These are phyloP conservation scores for Triplophysa dalaica DNA, from an alignment of 2,113 vertebrate species.

Conservation along the genomic window DNA sequence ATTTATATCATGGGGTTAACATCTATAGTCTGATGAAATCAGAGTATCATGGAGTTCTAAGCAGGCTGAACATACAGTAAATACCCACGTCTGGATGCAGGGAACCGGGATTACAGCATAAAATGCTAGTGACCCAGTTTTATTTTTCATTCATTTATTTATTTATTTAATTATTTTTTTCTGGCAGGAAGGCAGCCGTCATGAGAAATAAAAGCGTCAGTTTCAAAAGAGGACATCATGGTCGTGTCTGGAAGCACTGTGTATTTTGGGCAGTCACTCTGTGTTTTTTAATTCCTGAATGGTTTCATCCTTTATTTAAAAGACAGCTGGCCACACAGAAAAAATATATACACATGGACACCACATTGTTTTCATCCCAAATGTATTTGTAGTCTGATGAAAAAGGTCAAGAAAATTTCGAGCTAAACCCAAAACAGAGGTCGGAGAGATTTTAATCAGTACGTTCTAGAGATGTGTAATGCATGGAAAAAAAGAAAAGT, in stretches of 20 bases:
- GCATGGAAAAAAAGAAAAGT: constrained; percentile 31
- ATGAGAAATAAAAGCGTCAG: constrained; percentile 58
- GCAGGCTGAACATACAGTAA: constrained; percentile 69
- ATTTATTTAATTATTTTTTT: constrained; percentile 60
- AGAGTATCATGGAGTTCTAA: constrained; percentile 69
- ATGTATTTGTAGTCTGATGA: constrained; percentile 34
- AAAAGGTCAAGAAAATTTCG: constrained; percentile 29
- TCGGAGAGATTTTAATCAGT: constrained; percentile 14
- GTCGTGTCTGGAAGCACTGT: constrained; percentile 63
- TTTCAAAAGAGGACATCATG: constrained; percentile 56
- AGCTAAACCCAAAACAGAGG: constrained; percentile 32
- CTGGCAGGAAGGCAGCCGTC: constrained; percentile 57
- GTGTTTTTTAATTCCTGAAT: constrained; percentile 70
- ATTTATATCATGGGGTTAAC: constrained; percentile 63
- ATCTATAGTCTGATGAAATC: constrained; percentile 61
- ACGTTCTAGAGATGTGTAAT: constrained; percentile 27
- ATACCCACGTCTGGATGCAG: constrained; percentile 68
- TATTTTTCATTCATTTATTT: constrained; percentile 54
- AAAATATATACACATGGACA: constrained; percentile 48
- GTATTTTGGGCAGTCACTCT: constrained; percentile 65
- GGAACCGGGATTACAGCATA: constrained; percentile 76
- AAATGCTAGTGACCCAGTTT: constrained; percentile 77
- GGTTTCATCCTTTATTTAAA: constrained; percentile 75
- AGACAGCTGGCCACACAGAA: constrained; percentile 55
- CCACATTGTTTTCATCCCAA: constrained; percentile 9